These are phyloP conservation scores for Notarius lentiginosus DNA, from an alignment of 2,113 vertebrate genomes.

Conservation along the genomic window DNA sequence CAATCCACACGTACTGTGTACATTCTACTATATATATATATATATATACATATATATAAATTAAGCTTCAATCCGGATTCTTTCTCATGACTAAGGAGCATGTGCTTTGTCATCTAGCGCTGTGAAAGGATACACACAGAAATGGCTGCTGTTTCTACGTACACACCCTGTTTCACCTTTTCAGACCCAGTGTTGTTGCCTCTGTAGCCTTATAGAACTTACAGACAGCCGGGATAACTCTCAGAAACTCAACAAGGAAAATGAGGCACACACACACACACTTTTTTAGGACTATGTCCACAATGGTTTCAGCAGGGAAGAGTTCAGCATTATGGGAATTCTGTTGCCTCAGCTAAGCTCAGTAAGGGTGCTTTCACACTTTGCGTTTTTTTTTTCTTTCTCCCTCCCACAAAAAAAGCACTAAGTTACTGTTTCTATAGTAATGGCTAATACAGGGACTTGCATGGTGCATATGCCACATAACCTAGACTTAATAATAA, in stretches of 20 bases:
- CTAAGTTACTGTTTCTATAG: neutral
- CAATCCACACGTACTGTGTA: constrained; percentile 28
- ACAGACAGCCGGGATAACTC: constrained; percentile 24
- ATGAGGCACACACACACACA: constrained; percentile 31
- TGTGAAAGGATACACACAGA: constrained; percentile 30
- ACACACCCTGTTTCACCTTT: constrained; percentile 23
- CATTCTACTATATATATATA: constrained; percentile 36
- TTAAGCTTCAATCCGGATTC: constrained; percentile 41
- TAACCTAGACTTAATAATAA: neutral
- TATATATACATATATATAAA: neutral
- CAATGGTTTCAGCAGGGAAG: constrained; percentile 48
- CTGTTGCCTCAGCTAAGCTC: constrained; percentile 1
- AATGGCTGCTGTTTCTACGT: constrained; percentile 18
- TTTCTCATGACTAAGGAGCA: constrained; percentile 33
- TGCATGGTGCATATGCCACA: neutral
- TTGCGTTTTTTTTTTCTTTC: neutral
- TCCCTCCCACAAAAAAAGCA: neutral
- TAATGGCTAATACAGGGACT: neutral
- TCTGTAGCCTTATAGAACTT: constrained; percentile 70
- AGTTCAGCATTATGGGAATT: neutral
- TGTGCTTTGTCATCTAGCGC: constrained; percentile 32
- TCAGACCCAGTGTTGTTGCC: constrained; percentile 65
- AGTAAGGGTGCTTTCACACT: constrained; percentile 16
- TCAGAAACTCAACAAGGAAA: constrained; percentile 38
- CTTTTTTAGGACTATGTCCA: constrained; percentile 25